These are phyloP conservation scores for Brachyhypopomus occidentalis DNA, from an alignment of 2,113 vertebrate genomes.

Conservation along the genomic window DNA sequence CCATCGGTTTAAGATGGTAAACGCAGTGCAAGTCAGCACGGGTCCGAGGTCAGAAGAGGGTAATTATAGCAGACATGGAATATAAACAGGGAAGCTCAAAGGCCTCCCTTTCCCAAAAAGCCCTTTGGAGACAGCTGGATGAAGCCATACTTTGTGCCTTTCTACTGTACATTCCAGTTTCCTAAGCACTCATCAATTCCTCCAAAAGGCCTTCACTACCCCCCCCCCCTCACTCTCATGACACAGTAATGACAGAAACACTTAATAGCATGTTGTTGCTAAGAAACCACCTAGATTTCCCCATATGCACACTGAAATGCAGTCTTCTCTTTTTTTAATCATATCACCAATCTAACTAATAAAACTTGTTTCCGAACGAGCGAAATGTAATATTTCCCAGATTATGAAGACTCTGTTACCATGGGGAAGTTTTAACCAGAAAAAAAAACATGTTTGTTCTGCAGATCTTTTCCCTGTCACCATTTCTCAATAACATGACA, in stretches of 20 bases:
- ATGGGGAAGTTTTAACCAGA: not conserved
- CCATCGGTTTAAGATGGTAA: not conserved
- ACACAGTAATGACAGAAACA: slow-evolving; percentile 66
- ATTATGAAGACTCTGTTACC: slow-evolving; percentile 2
- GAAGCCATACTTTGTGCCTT: slow-evolving; percentile 21
- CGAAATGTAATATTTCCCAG: slow-evolving; percentile 25
- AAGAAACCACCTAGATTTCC: slow-evolving; percentile 77
- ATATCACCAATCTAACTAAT: slow-evolving; percentile 28
- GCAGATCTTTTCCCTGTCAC: not conserved
- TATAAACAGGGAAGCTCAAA: slow-evolving; percentile 3
- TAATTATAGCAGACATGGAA: slow-evolving; percentile 17
- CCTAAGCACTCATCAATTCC: slow-evolving; percentile 21
- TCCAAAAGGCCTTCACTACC: not conserved
- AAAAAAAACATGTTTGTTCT: not conserved
- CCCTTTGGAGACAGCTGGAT: not conserved
- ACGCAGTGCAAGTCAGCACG: not conserved
- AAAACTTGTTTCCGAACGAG: slow-evolving; percentile 19
- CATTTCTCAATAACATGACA: slow-evolving; percentile 9
- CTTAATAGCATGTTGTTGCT: slow-evolving; percentile 75
- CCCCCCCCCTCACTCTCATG: not conserved
- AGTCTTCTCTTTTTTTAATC: slow-evolving; percentile 47
- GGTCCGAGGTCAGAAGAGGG: not conserved
- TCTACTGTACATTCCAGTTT: slow-evolving; percentile 31
- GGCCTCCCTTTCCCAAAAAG: slow-evolving; percentile 25
- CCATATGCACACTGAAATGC: slow-evolving; percentile 62